These are phyloP conservation scores for Enteromius trimaculatus DNA, from an alignment of 2,797 vertebrate species.

Conservation along the genomic window DNA sequence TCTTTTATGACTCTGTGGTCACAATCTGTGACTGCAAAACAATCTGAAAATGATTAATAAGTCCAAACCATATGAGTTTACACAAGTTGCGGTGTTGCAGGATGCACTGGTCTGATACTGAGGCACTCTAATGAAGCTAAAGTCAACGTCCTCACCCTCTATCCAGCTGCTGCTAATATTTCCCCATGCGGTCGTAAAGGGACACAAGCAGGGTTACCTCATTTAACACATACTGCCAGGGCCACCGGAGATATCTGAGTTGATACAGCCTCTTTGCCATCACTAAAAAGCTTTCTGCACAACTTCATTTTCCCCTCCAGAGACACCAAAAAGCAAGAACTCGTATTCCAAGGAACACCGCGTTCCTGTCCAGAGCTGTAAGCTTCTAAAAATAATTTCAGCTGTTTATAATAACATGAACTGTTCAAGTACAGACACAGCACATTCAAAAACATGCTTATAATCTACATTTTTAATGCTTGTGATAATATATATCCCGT, in stretches of 20 bases:
- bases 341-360: not conserved
- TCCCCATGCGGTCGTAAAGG: conserved; percentile 54
- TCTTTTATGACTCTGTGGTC: conserved; percentile 7
- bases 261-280: conserved; percentile 58
- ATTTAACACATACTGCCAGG: conserved; percentile 49
- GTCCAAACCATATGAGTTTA: conserved; percentile 55
- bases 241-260: conserved; percentile 49
- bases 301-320: conserved; percentile 18
- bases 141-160: conserved; percentile 64
- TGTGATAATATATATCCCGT: not conserved
- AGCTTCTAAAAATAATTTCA: not conserved
- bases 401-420: conserved; percentile 13
- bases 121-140: conserved; percentile 41
- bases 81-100: conserved; percentile 34
- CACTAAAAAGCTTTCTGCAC: conserved; percentile 31
- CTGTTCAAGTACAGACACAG: not conserved
- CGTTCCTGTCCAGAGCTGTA: conserved; percentile 35
- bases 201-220: conserved; percentile 67
- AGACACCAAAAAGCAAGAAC: conserved; percentile 19
- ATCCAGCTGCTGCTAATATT: conserved; percentile 68
- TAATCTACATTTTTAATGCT: not conserved
- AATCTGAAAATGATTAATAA: conserved; percentile 29
- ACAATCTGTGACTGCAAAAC: conserved; percentile 6
- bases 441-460: not conserved
- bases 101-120: conserved; percentile 10